phyloP scores from a whole-genome alignment of 2,113 vertebrate species.

The Myrmophylax atrothorax region DNA sequence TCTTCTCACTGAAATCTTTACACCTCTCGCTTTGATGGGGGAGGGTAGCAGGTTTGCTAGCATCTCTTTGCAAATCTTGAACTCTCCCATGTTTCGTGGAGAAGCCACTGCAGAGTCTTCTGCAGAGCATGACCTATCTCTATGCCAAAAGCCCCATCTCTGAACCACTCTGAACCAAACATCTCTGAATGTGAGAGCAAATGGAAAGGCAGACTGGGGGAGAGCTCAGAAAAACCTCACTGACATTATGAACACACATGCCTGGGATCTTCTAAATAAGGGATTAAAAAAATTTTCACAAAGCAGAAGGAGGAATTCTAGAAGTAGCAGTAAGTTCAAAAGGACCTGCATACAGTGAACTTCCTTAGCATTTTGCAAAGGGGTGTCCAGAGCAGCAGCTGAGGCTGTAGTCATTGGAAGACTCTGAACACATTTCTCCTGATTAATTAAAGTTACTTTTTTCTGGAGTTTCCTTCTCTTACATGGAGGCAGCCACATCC shows the following conservation, averaged over 20 bases:
- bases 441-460: neutral
- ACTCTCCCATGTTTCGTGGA: neutral
- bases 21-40: neutral
- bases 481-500: neutral
- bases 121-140: neutral
- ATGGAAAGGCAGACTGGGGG: neutral
- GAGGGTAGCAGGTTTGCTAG: neutral
- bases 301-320: neutral
- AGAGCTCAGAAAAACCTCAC: neutral
- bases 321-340: neutral
- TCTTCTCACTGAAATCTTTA: neutral
- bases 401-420: neutral
- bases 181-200: neutral
- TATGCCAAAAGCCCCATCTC: neutral
- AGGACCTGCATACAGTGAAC: neutral
- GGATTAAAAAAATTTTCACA: accelerated
- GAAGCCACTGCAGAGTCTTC: neutral
- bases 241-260: neutral
- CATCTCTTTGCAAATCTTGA: neutral
- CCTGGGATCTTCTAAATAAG: neutral
- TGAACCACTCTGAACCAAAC: neutral
- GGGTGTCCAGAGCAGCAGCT: neutral
- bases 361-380: neutral
- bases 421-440: neutral
- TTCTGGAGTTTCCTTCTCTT: neutral